Evolutionary conservation across 2,113 vertebrate genomes (phyloP), one percentile per base, ranked within the genome.

Genomic region (Nesogale talazaci): DNA sequence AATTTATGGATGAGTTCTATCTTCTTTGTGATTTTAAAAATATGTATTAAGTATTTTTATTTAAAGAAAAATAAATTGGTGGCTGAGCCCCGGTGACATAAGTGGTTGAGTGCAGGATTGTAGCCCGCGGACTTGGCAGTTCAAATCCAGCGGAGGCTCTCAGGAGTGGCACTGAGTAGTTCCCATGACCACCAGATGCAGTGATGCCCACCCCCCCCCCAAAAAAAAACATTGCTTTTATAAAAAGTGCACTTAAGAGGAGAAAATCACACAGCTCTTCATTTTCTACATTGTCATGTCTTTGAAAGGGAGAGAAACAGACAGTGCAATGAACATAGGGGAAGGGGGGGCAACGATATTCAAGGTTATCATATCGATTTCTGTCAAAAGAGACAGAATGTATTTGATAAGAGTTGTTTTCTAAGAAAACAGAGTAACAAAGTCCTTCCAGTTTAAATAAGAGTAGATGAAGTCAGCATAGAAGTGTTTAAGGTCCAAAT

Each of bases 1-100:
- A 3, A 83, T 63, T 95, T 95, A 70, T 69, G 27, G 25, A 42
- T 75, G 25, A 88, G 17, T 63, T 82, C 34, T 82, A 22, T 76
- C 52, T 81, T 86, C 25, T 81, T 91, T 86, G 16, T 52, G 3
- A 11, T 77, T 67, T 84, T 76, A 76, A n/a, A 69, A 12, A 79
- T 83, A 20, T 65, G 12, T 22, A 70, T 22, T 10, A 34, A 70
- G 69, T 3, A 83, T 79, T 61, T 90, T n/a, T n/a, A n/a, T n/a
- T n/a, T n/a, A n/a, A n/a, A n/a, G n/a, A n/a, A n/a, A n/a, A n/a
- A n/a, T n/a, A n/a, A n/a, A n/a, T n/a, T n/a, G n/a, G n/a, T n/a
- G n/a, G n/a, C n/a, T n/a, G n/a, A n/a, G n/a, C n/a, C n/a, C n/a
- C n/a, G n/a, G n/a, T n/a, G n/a, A n/a, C n/a, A n/a, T n/a, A n/a